Conservation (phyloP, 1,140 invertebrate genomes). For the Cepaea nemoralis region DNA sequence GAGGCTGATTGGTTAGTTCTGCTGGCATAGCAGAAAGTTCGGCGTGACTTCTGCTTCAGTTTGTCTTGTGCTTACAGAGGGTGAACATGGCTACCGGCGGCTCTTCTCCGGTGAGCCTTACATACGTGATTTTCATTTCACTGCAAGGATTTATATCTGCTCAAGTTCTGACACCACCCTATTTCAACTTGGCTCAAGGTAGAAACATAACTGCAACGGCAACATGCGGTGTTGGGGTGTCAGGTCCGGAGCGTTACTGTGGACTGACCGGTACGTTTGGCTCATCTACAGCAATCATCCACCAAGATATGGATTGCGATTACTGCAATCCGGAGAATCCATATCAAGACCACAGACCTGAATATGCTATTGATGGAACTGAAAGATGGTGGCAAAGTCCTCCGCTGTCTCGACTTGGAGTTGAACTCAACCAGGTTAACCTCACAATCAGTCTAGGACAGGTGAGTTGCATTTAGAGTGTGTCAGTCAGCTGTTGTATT, state of each 20-base stretch:
- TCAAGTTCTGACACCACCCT: constrained; percentile 66
- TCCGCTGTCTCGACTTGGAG: constrained; percentile 90
- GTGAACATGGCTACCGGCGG: constrained; percentile 35
- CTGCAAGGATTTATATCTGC: constrained; percentile 24
- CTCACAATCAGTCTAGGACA: constrained; percentile 97
- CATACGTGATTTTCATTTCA: constrained; percentile 37
- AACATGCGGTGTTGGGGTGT: constrained; percentile 87
- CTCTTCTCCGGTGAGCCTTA: constrained; percentile 25
- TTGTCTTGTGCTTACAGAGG: constrained; percentile 15
- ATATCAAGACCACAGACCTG: constrained; percentile 86
- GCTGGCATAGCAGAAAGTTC: constrained; percentile 42
- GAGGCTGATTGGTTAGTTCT: constrained; percentile 16
- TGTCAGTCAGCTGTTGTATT: background rate
- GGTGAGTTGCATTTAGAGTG: constrained; percentile 72
- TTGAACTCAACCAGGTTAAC: constrained; percentile 97
- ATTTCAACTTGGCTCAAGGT: constrained; percentile 88
- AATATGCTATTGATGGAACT: constrained; percentile 93
- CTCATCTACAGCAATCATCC: constrained; percentile 60
- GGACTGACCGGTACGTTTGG: constrained; percentile 83
- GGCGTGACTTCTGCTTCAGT: constrained; percentile 16
- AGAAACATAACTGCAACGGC: constrained; percentile 87
- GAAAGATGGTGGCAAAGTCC: constrained; percentile 87
- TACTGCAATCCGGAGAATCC: constrained; percentile 81
- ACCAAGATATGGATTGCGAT: constrained; percentile 90
- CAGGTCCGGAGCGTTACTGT: constrained; percentile 89